phyloP scores from a whole-genome alignment of 2,113 vertebrate genomes.

The Hydropotes inermis region DNA sequence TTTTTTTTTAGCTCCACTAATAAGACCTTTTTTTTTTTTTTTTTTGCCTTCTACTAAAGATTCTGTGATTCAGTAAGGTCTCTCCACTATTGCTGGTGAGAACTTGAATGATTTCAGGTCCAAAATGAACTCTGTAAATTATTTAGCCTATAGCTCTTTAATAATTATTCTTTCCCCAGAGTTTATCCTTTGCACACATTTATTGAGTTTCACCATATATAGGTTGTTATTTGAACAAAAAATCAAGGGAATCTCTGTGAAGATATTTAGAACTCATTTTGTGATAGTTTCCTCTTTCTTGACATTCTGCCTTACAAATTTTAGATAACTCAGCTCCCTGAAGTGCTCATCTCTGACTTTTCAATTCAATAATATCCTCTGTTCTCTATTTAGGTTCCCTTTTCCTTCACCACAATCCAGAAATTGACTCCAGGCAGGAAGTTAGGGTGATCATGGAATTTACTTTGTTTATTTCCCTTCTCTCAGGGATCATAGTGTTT shows the following conservation, averaged over 20 bases:
- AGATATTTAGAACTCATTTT: not conserved
- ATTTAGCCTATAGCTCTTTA: not conserved
- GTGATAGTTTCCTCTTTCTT: not conserved
- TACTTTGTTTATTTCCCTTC: not conserved
- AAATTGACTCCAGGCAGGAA: not conserved
- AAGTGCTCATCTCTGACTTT: not conserved
- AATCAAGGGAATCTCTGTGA: not conserved
- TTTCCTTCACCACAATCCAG: not conserved
- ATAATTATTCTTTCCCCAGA: not conserved
- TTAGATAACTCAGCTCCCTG: not conserved
- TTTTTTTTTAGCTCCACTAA: not conserved
- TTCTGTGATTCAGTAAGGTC: not conserved
- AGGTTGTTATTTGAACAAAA: not conserved
- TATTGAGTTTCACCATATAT: not conserved
- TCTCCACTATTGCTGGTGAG: not conserved
- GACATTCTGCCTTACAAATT: not conserved
- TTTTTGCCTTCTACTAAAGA: not conserved
- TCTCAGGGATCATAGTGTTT: not conserved
- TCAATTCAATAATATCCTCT: not conserved
- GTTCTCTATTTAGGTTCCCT: not conserved
- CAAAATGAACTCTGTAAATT: not conserved
- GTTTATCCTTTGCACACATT: not conserved
- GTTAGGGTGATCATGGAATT: not conserved
- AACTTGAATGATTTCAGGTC: not conserved
- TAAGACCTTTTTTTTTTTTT: not conserved